Base-by-base conservation (phyloP, 2,888 invertebrate genomes). In the Clepsis dumicolana region DNA sequence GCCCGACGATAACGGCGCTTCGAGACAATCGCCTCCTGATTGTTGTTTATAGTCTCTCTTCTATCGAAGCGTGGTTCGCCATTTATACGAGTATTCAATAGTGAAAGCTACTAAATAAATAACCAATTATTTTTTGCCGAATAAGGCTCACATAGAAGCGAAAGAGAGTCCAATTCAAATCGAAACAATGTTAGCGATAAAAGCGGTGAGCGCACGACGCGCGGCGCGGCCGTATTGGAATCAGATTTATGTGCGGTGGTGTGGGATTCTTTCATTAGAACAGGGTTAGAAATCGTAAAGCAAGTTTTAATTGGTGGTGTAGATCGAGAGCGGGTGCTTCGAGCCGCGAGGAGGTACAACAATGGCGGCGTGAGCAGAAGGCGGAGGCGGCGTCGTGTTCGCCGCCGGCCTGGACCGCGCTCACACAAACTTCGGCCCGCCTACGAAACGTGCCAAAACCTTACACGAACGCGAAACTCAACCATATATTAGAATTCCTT, bases 351-450 rank as follows among this genome's bases (percentile, higher is more conserved):
- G 67, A 72, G 67, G 65, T 56, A 66, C 78, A 88, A 90, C 90
- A 91, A 91, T 90, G 84, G 88, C 85, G 76, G 83, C 88, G 87
- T 88, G 89, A 81, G 81, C 81, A 80, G 86, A 84, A 86, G 91
- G 92, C 90, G 90, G 90, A 81, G 85, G 85, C 77, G 78, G 76
- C 73, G 74, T 82, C 89, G 89, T 89, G 88, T 81, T 81, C 77
- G 88, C 88, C 88, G 83, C 80, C 81, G 86, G 89, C 86, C 72
- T 73, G 80, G 82, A 83, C 82, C 80, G 79, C 86, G 83, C 81
- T 79, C 77, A 75, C 80, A 78, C 80, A 79, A 78, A 82, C 79
- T 77, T 75, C 77, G 77, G 75, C 80, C 80, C 82, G 78, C 82
- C 81, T 76, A 75, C 78, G 65, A 73, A 74, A 73, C 71, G 70